These are phyloP conservation scores for Acrobasis suavella DNA, from an alignment of 2,888 invertebrate genomes.

Conservation along the genomic window DNA sequence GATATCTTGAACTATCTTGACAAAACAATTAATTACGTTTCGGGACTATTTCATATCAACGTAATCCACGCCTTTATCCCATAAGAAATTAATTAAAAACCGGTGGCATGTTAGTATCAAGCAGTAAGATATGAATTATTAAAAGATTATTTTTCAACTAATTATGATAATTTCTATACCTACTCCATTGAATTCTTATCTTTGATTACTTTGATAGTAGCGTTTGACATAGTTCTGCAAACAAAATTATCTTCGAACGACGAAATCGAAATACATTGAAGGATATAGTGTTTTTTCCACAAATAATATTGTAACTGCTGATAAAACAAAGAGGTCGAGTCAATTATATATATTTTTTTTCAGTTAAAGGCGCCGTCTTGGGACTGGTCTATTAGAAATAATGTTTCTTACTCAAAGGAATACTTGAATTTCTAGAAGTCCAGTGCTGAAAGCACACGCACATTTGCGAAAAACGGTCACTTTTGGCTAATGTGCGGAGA, in stretches of 20 bases:
- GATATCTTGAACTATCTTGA: neutral
- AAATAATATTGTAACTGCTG: no score
- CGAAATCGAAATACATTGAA: constrained; percentile 3
- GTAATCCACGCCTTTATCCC: neutral
- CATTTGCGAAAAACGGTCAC: no score
- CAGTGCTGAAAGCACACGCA: no score
- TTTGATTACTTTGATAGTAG: constrained; percentile 9
- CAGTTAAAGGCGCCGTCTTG: no score
- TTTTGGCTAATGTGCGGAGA: no score
- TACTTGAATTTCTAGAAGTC: no score
- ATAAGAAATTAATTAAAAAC: neutral
- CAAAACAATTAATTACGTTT: neutral
- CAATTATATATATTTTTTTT: no score
- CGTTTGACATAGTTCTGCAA: constrained; percentile 8
- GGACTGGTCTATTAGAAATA: no score
- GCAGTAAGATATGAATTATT: neutral
- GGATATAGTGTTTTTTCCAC: neutral
- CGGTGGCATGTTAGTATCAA: neutral
- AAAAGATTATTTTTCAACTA: neutral
- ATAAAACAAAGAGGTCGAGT: no score
- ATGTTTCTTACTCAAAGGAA: no score
- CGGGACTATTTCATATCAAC: neutral
- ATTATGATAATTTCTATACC: neutral
- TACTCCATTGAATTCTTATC: neutral
- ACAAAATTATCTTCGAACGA: constrained; percentile 14